Percentiles rank a stretch among this genome's conserved stretches.
Evolutionary conservation across 2,113 vertebrate species (phyloP).

Genomic region (Telmatochromis brachygnathus): DNA sequence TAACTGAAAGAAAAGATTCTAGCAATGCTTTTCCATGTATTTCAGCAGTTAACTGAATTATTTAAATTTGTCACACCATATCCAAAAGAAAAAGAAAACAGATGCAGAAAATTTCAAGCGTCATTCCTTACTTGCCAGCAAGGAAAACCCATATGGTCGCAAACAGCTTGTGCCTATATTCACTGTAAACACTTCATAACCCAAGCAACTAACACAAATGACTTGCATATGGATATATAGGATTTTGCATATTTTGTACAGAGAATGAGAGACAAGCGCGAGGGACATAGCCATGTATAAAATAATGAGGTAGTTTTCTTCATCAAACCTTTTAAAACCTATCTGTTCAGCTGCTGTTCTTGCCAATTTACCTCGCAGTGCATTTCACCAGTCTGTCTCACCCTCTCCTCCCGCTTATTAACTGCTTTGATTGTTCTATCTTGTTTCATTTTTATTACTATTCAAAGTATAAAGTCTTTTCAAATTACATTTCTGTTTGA

Average conservation of each 20-base stretch:
- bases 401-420: background rate
- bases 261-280: background rate
- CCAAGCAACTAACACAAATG: background rate
- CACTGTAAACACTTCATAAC: background rate
- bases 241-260: background rate
- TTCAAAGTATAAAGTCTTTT: background rate
- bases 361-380: background rate
- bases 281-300: background rate
- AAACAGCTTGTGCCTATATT: background rate
- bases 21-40: background rate
- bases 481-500: slow-evolving; percentile 15
- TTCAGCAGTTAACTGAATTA: background rate
- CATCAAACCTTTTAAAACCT: background rate
- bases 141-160: background rate
- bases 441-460: background rate
- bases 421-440: background rate
- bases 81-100: background rate
- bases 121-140: background rate
- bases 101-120: background rate
- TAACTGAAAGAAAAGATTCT: background rate
- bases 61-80: background rate
- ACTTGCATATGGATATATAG: background rate
- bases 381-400: background rate
- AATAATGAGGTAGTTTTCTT: background rate
- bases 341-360: background rate